These are phyloP conservation scores for Zoroaster sp. DNA, from an alignment of 53 echinoderm and acorn worm genomes.

Conservation along the genomic window DNA sequence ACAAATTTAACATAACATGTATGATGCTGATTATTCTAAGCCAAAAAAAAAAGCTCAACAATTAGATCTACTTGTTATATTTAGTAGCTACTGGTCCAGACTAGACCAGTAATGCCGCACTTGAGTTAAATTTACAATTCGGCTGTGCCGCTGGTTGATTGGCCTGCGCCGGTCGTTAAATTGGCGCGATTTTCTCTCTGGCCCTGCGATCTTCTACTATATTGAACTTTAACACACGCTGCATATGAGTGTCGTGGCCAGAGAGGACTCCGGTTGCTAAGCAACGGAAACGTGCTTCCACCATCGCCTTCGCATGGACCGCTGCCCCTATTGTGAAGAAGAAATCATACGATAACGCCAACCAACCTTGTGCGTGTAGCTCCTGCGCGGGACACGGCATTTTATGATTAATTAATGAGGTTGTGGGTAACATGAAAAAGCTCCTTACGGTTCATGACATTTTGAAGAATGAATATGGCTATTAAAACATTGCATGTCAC, in stretches of 20 bases:
- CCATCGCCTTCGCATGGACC: neutral
- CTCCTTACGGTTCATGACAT: neutral
- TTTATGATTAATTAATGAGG: constrained; percentile 15
- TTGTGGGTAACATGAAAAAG: neutral
- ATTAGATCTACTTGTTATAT: no score
- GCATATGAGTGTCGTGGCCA: neutral
- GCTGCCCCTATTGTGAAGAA: neutral
- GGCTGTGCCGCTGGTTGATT: no score
- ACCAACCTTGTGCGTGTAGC: neutral
- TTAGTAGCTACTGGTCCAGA: no score
- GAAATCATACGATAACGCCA: neutral
- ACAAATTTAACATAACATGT: no score
- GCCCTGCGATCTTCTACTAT: neutral
- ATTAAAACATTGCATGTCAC: no score
- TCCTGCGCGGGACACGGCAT: neutral
- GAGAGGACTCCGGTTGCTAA: constrained; percentile 23
- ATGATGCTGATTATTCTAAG: no score
- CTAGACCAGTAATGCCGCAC: no score
- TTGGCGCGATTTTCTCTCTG: no score
- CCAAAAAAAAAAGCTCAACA: no score
- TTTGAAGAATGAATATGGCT: no score
- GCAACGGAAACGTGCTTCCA: neutral
- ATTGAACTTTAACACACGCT: neutral
- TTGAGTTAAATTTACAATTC: no score
- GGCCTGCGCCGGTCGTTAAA: no score